Base-by-base conservation (phyloP, 2,113 vertebrate genomes). In the Cephalopterus ornatus region DNA sequence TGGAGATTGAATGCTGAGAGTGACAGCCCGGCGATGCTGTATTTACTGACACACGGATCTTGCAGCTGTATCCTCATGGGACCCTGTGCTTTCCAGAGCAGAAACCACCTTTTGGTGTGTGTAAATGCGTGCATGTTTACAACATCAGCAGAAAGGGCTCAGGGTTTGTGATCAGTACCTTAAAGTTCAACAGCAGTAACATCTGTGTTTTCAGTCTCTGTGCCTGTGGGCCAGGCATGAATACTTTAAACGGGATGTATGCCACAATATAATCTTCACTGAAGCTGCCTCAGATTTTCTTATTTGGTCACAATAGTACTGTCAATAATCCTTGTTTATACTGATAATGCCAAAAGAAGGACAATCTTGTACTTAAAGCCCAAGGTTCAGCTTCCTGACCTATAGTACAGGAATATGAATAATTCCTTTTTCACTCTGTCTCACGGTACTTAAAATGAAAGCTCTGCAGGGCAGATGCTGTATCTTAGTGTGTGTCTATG, bases 391-490 rank as follows among this genome's bases (percentile, higher is more conserved):
- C 56, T 96, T 87, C 59, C 80, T 94, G 93, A 96, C 91, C 89
- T 78, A 11, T 33, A n/a, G 49, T 26, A 67, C 73, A 75, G 52
- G 72, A 92, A 85, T 87, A 91, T 84, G 91, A 96, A 92, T 95
- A 95, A 95, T 93, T 93, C 52, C 30, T 75, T 89, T 93, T 93
- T 63, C 53, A 35, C 42, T 92, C 89, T 39, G 30, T 87, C 73
- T 91, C 89, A 88, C 21, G 56, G 73, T 81, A 65, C 80, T 93
- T 95, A 95, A 92, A 91, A 96, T 89, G 95, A 97, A 94, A 95
- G 65, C 95, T 95, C 95, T 96, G 94, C 92, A 91, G 93, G 93
- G 95, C 95, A 96, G 93, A 91, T 95, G 90, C 49, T 96, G 95
- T 78, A 86, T 95, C 85, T 93, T 96, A 80, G 59, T 85, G 46